These are phyloP conservation scores for Microtus pennsylvanicus DNA, from an alignment of 2,113 vertebrate genomes.

Conservation along the genomic window DNA sequence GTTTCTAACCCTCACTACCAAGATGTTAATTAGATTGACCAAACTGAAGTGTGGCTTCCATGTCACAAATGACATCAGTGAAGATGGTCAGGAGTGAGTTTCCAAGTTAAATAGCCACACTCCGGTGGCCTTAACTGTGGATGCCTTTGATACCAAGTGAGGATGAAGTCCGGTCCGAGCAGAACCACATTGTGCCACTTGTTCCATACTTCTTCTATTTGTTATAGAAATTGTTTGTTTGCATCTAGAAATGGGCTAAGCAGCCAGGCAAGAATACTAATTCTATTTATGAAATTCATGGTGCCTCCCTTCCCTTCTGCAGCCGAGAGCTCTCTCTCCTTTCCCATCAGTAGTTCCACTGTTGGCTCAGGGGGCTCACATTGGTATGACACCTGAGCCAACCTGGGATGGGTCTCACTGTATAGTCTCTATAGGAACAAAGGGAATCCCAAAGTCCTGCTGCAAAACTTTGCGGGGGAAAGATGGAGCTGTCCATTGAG, in stretches of 20 bases:
- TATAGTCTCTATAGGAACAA: fast-evolving
- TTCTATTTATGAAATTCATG: neutral
- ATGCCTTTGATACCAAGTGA: neutral
- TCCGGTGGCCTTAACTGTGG: neutral
- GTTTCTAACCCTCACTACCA: neutral
- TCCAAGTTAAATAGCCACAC: neutral
- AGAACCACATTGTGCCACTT: neutral
- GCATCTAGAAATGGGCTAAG: neutral
- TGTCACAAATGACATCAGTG: neutral
- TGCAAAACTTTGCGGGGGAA: too few species aligned
- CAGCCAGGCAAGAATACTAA: too few species aligned
- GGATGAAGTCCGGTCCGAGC: neutral
- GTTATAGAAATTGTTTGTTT: neutral
- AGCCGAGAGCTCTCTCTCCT: fast-evolving
- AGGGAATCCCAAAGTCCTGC: neutral
- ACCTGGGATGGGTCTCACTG: fast-evolving
- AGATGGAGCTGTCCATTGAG: neutral
- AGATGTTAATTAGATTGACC: neutral
- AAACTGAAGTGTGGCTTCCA: neutral
- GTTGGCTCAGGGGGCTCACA: fast-evolving
- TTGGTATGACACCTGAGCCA: fast-evolving
- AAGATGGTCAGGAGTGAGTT: neutral
- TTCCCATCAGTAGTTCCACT: neutral
- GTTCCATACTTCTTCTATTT: neutral
- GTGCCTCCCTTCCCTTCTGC: fast-evolving